These are phyloP conservation scores for Numenius arquata DNA, from an alignment of 2,113 vertebrate genomes.

Conservation along the genomic window DNA sequence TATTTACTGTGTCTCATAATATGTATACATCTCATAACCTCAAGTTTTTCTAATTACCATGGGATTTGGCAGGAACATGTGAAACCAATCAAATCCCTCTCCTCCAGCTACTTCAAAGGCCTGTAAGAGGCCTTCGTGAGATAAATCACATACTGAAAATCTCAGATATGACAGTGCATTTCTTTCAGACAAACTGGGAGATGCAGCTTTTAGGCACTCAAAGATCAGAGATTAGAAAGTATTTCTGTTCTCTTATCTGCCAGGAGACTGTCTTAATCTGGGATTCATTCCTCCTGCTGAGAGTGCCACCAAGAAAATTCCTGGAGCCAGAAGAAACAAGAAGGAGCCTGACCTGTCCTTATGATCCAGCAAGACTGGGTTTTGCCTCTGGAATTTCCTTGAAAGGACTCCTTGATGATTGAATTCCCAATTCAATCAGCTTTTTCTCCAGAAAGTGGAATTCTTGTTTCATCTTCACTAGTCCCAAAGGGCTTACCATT, in stretches of 20 bases:
- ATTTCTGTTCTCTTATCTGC: neutral
- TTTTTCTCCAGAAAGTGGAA: neutral
- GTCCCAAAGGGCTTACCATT: neutral
- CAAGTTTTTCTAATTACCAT: neutral
- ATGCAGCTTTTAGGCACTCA: neutral
- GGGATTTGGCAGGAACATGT: neutral
- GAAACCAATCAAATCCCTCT: neutral
- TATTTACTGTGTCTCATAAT: neutral
- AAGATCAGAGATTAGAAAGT: neutral
- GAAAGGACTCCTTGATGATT: neutral
- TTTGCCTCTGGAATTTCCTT: neutral
- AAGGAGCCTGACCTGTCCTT: neutral
- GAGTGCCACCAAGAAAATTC: neutral
- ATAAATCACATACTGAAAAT: neutral
- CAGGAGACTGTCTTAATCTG: neutral
- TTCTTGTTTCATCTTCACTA: neutral
- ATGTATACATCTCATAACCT: neutral
- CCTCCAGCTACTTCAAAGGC: slow-evolving; percentile 21
- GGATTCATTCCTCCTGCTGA: neutral
- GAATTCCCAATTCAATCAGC: neutral
- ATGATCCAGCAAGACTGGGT: neutral
- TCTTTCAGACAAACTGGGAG: neutral
- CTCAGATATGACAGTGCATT: neutral
- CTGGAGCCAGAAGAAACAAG: neutral
- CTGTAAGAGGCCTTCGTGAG: neutral